Evolutionary conservation across 2,113 vertebrate species (phyloP).

Genomic region (Phalacrocorax pelagicus): DNA sequence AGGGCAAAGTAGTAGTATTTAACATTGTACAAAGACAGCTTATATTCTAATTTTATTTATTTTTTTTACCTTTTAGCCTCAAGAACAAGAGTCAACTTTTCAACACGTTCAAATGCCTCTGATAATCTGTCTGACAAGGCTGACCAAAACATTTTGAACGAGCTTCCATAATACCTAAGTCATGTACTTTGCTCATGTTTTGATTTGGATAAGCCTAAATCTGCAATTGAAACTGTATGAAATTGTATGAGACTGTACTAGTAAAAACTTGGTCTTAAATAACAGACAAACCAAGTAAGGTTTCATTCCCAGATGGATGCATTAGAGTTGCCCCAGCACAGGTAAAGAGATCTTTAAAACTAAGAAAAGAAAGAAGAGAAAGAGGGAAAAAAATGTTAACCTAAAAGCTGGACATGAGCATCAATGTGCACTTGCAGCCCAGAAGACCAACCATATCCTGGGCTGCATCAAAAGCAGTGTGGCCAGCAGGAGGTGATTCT

Average conservation of each 20-base stretch:
- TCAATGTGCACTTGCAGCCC: no score
- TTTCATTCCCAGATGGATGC: background rate
- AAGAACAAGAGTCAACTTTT: background rate
- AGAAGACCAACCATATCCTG: no score
- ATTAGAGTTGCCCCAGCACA: background rate
- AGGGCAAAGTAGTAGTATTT: background rate
- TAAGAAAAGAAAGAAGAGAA: background rate
- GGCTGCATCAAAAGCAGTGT: no score
- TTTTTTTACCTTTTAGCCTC: background rate
- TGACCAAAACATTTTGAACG: background rate
- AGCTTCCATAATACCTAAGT: background rate
- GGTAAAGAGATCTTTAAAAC: background rate
- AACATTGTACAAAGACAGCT: background rate
- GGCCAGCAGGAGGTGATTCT: no score
- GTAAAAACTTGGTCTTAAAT: background rate
- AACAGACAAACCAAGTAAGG: background rate
- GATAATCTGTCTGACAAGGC: background rate
- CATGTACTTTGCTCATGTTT: fast-evolving
- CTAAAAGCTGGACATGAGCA: no score
- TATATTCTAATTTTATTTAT: background rate
- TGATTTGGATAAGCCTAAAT: background rate
- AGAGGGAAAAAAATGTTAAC: fast-evolving
- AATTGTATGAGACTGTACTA: background rate
- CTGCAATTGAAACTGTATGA: background rate
- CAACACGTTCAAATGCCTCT: background rate